Evolutionary conservation across 2,113 vertebrate species (phyloP).

Genomic region (Raja brachyura): DNA sequence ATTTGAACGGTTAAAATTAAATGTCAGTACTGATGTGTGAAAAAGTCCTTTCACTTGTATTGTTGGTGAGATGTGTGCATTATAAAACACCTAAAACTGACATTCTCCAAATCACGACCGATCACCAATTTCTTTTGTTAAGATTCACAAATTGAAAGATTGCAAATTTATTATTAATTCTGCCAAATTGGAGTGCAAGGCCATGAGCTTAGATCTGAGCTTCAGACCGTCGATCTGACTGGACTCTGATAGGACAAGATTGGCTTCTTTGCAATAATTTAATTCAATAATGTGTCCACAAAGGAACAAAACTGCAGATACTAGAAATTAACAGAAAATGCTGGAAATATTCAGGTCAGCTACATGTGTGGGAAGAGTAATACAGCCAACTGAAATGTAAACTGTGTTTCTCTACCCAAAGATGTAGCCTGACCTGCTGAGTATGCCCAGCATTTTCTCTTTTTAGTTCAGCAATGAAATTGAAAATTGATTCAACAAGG

Average conservation of each 20-base stretch:
- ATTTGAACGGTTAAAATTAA: not conserved
- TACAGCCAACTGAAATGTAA: not conserved
- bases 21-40: not conserved
- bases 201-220: not conserved
- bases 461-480: not conserved
- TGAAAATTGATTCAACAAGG: slow-evolving; percentile 9
- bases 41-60: not conserved
- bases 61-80: not conserved
- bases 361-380: no score
- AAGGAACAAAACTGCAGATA: no score
- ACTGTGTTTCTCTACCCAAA: not conserved
- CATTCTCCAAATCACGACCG: not conserved
- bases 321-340: no score
- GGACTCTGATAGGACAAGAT: not conserved
- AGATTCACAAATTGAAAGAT: not conserved
- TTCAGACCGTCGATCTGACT: not conserved
- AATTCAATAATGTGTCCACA: not conserved
- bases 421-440: not conserved
- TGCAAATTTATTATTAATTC: not conserved
- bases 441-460: no score
- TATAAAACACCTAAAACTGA: not conserved
- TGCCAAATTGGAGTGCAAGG: not conserved
- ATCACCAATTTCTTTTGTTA: not conserved
- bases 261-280: not conserved
- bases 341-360: no score